These are phyloP conservation scores for Lepidostoma basale DNA, from an alignment of 1,140 invertebrate species.

Conservation along the genomic window DNA sequence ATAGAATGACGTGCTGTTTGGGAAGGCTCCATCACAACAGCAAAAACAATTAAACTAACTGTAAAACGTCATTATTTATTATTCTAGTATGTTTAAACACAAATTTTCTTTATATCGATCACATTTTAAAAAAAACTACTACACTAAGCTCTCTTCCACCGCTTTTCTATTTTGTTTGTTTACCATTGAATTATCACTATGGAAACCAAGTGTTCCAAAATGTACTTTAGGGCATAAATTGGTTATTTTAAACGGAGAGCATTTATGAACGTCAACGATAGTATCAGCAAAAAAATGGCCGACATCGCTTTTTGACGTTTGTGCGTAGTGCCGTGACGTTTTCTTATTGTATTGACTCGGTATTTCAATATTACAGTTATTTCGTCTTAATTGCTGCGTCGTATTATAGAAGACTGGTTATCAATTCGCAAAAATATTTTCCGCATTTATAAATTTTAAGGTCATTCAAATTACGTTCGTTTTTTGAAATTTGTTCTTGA, in stretches of 20 bases:
- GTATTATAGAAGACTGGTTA: background rate
- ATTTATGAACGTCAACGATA: conserved; percentile 31
- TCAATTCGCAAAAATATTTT: background rate
- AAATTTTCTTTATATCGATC: no score
- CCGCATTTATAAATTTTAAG: background rate
- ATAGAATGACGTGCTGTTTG: conserved; percentile 34
- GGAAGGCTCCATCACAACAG: conserved; percentile 30
- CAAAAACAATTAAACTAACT: no score
- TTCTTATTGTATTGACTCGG: conserved; percentile 17
- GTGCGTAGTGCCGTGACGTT: conserved; percentile 23
- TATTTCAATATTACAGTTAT: conserved; percentile 22
- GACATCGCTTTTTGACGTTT: conserved; percentile 33
- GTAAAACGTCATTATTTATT: no score
- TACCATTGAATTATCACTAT: conserved; percentile 15
- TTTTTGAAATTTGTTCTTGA: conserved; percentile 4
- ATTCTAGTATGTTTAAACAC: no score
- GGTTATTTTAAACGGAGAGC: background rate
- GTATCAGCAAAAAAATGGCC: conserved; percentile 25
- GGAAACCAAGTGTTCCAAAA: conserved; percentile 26
- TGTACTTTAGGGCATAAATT: no score
- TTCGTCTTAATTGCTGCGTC: background rate
- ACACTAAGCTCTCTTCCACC: background rate
- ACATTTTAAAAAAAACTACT: no score
- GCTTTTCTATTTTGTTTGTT: conserved; percentile 15
- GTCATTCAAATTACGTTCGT: background rate